Percentiles rank a stretch among this genome's conserved stretches.
phyloP scores from a whole-genome alignment of 2,113 vertebrate species.

The Notiomystis cincta region DNA sequence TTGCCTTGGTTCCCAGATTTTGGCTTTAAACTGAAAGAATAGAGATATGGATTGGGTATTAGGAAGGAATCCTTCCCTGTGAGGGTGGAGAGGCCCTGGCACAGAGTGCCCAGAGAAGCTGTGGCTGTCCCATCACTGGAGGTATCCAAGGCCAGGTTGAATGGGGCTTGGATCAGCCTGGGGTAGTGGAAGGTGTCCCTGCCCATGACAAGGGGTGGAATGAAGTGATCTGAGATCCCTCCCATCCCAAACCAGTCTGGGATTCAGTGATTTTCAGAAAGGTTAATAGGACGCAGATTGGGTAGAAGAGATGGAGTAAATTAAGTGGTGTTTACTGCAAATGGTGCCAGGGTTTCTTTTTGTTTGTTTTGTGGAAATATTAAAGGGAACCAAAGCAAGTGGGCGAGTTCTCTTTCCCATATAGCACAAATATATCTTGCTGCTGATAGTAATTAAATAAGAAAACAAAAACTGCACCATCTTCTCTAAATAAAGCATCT shows the following conservation, averaged over 20 bases:
- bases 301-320: background rate
- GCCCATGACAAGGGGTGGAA: background rate
- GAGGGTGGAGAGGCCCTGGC: background rate
- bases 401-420: background rate
- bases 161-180: accelerated
- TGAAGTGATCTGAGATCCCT: background rate
- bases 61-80: background rate
- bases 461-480: background rate
- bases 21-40: background rate
- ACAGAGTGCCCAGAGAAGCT: background rate
- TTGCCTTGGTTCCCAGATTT: background rate
- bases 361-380: background rate
- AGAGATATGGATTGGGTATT: background rate
- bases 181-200: background rate
- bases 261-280: background rate
- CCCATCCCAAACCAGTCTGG: background rate
- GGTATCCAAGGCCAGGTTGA: background rate
- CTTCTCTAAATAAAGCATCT: background rate
- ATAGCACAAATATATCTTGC: background rate
- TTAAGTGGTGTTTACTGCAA: accelerated
- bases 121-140: background rate
- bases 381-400: background rate
- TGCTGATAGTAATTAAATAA: background rate
- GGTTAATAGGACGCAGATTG: background rate
- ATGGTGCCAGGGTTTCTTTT: background rate